Evolutionary conservation across 2,113 vertebrate species (phyloP).

Genomic region (Bubo bubo): DNA sequence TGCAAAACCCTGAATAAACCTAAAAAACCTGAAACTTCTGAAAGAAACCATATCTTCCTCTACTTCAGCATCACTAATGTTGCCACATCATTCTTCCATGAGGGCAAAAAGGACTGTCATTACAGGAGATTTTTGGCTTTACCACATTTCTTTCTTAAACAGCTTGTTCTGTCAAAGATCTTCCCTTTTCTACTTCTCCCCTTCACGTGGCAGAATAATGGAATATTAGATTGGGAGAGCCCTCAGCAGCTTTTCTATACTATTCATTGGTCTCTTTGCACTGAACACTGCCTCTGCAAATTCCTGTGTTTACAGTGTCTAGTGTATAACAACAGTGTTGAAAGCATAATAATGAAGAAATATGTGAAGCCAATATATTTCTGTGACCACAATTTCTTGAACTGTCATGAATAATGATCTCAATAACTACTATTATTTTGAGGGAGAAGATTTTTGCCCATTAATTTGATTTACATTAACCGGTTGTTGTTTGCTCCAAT

Average conservation of each 20-base stretch:
- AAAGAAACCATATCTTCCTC: background rate
- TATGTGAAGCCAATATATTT: background rate
- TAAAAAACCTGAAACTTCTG: background rate
- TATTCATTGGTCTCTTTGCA: background rate
- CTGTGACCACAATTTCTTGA: background rate
- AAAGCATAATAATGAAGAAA: background rate
- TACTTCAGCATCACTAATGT: background rate
- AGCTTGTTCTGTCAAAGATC: background rate
- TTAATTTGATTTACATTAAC: background rate
- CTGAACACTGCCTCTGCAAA: background rate
- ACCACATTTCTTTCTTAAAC: background rate
- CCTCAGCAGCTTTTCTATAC: background rate
- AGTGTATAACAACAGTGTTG: background rate
- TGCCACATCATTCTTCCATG: background rate
- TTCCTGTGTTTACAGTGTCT: background rate
- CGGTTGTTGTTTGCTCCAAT: background rate
- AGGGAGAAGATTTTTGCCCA: background rate
- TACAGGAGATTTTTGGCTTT: background rate
- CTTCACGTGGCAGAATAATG: background rate
- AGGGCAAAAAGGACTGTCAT: background rate
- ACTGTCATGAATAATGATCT: background rate
- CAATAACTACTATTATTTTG: background rate
- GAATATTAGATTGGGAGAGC: background rate
- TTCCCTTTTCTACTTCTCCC: background rate
- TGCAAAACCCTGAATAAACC: background rate